Percentiles rank a stretch among this genome's conserved stretches.
Conservation (phyloP, 2,113 vertebrate species). For the Rana temporaria region DNA sequence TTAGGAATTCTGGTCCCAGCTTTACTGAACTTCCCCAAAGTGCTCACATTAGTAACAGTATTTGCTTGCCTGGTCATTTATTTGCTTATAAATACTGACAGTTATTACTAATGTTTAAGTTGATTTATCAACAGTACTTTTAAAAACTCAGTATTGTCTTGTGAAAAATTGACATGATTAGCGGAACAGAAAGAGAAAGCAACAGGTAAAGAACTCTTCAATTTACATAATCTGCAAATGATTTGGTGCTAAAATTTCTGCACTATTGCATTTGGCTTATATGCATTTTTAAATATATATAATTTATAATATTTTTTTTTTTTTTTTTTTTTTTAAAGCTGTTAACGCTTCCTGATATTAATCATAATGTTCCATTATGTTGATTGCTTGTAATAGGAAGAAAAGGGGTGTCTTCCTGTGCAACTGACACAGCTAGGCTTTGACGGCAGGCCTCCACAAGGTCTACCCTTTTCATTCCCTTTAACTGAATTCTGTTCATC, state of each 20-base stretch:
- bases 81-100: conserved; percentile 91
- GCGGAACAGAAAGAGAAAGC: conserved; percentile 92
- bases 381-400: conserved; percentile 99
- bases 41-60: conserved; percentile 85
- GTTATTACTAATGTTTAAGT: conserved; percentile 96
- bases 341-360: conserved; percentile 98
- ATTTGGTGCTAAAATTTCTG: conserved; percentile 87
- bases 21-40: conserved; percentile 90
- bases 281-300: conserved; percentile 74
- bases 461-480: conserved; percentile 99
- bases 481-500: conserved; percentile 99
- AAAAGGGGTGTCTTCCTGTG: conserved; percentile 99
- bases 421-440: conserved; percentile 99
- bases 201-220: conserved; percentile 93
- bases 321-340: conserved; percentile 89
- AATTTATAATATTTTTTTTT: too few relatives aligned
- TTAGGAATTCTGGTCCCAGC: conserved; percentile 26
- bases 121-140: conserved; percentile 93
- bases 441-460: conserved; percentile 99
- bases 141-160: conserved; percentile 91
- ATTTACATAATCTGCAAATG: conserved; percentile 90
- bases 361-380: conserved; percentile 99
- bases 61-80: conserved; percentile 92
- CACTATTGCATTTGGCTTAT: conserved; percentile 92
- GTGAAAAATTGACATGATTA: conserved; percentile 92